phyloP scores from a whole-genome alignment of 1,140 invertebrate species.

The Trypoxylus dichotomus region DNA sequence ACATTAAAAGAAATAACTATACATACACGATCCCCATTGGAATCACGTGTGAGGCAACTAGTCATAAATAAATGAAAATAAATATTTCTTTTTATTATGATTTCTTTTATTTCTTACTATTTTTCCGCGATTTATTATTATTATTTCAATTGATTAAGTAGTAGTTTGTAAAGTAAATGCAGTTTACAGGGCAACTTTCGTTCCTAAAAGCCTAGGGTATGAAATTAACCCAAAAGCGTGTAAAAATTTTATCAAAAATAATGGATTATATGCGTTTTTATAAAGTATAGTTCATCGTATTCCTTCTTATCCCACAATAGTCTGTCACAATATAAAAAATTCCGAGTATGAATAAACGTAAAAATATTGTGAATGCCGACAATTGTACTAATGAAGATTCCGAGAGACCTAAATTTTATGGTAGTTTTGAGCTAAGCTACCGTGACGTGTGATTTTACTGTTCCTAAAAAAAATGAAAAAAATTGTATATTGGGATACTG shows the following conservation, averaged over 20 bases:
- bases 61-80: constrained; percentile 47
- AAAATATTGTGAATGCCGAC: constrained; percentile 22
- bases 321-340: constrained; percentile 29
- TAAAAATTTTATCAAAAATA: neutral
- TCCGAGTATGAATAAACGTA: neutral
- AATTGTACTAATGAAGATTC: no score
- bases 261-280: neutral
- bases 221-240: constrained; percentile 16
- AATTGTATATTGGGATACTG: constrained; percentile 51
- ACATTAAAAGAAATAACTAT: constrained; percentile 6
- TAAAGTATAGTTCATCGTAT: constrained; percentile 29
- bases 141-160: constrained; percentile 35
- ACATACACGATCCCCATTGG: constrained; percentile 46
- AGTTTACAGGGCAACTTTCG: constrained; percentile 46
- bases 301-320: constrained; percentile 47
- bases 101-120: constrained; percentile 29
- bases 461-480: constrained; percentile 47
- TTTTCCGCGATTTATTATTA: no score
- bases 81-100: constrained; percentile 45
- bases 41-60: constrained; percentile 53
- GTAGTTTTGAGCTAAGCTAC: constrained; percentile 46
- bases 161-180: constrained; percentile 36
- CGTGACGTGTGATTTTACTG: constrained; percentile 52
- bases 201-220: constrained; percentile 25
- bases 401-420: constrained; percentile 40